These are phyloP conservation scores for Saccopteryx bilineata DNA, from an alignment of 2,113 vertebrate species.

Conservation along the genomic window DNA sequence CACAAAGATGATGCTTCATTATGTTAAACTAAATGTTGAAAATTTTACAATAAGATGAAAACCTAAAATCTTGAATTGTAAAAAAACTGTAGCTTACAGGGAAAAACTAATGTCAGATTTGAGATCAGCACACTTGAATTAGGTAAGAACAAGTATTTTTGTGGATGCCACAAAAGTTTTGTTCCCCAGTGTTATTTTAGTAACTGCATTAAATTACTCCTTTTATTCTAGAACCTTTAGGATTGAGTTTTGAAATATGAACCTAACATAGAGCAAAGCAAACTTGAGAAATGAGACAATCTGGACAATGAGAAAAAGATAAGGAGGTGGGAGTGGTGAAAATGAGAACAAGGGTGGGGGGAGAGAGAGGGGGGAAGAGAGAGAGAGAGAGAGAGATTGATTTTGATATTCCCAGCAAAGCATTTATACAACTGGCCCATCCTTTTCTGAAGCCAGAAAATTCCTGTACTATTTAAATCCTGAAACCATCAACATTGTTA, in stretches of 20 bases:
- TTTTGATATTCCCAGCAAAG: background rate
- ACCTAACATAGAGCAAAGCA: background rate
- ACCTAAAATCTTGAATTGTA: no score
- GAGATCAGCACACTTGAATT: no score
- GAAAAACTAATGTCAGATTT: no score
- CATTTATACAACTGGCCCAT: background rate
- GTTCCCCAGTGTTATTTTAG: background rate
- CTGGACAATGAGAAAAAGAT: background rate
- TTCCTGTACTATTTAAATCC: background rate
- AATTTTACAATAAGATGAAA: no score
- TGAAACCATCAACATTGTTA: background rate
- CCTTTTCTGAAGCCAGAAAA: background rate
- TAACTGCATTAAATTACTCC: background rate
- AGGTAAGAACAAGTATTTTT: no score
- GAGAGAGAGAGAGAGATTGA: background rate
- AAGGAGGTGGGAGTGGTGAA: background rate
- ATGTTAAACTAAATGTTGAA: no score
- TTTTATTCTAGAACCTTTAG: background rate
- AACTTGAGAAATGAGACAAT: background rate
- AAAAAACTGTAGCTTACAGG: no score
- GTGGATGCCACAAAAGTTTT: no score
- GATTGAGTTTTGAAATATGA: background rate
- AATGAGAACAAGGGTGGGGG: no score
- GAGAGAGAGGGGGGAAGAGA: background rate
- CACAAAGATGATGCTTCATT: no score